A percentile compares a stretch with the other conserved stretches of the same genome.
These are phyloP conservation scores for Enchytraeus crypticus DNA, from an alignment of 2,888 invertebrate genomes.

Conservation along the genomic window DNA sequence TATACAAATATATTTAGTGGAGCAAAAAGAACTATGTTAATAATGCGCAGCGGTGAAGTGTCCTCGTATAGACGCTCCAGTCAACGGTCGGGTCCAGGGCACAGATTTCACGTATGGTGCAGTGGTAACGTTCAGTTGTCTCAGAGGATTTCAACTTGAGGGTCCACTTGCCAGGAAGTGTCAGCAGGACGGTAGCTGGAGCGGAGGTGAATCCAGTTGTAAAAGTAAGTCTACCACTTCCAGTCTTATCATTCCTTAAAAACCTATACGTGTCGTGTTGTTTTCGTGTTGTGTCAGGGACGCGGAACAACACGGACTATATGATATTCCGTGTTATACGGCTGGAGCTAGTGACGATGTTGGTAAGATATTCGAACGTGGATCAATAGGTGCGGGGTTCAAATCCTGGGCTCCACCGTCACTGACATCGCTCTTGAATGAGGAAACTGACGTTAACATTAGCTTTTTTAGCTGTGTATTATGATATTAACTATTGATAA, in stretches of 20 bases:
- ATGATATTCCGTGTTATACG: neutral
- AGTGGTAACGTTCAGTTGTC: conserved; percentile 72
- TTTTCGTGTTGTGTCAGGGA: neutral
- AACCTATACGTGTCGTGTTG: neutral
- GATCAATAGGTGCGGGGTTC: no score
- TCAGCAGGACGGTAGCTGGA: conserved; percentile 89
- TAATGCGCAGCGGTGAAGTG: conserved; percentile 76
- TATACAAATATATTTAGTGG: no score
- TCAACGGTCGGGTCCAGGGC: conserved; percentile 84
- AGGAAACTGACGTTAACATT: no score
- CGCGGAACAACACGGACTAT: neutral
- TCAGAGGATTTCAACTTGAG: conserved; percentile 80
- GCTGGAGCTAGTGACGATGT: no score
- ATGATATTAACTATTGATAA: no score
- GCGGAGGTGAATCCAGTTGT: conserved; percentile 79
- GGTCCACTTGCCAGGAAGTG: conserved; percentile 84
- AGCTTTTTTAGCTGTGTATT: no score
- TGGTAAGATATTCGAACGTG: no score
- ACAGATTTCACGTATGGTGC: conserved; percentile 89
- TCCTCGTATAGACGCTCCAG: conserved; percentile 78
- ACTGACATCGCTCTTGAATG: no score
- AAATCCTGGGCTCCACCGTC: no score
- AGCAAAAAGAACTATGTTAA: no score
- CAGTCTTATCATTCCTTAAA: no score
- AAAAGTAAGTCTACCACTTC: conserved; percentile 66